Conservation (phyloP, 2,113 vertebrate species). For the Heliornis fulica region DNA sequence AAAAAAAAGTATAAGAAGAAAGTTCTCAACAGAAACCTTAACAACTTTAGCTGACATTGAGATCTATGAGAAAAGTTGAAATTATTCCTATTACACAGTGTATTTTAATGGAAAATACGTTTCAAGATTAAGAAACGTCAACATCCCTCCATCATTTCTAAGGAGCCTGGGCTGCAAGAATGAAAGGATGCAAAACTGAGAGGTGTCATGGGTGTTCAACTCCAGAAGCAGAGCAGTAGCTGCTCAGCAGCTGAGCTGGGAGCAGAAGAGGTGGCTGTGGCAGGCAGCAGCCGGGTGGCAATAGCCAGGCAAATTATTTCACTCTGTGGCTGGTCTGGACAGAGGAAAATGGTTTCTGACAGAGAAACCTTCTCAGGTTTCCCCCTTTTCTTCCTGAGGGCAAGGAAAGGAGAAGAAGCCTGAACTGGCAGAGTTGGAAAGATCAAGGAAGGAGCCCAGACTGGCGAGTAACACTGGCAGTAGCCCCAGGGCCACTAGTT, state of each 20-base stretch:
- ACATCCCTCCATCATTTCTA: neutral
- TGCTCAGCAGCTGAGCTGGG: neutral
- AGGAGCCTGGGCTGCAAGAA: neutral
- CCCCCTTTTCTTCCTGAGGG: neutral
- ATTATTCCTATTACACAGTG: neutral
- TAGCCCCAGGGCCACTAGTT: neutral
- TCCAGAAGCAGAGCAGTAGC: neutral
- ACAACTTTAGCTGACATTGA: neutral
- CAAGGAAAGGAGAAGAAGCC: neutral
- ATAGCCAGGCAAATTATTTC: neutral
- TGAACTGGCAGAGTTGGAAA: fast-evolving
- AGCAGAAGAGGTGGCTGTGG: neutral
- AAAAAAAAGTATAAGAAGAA: neutral
- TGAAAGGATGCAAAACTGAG: neutral
- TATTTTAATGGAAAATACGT: neutral
- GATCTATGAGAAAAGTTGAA: neutral
- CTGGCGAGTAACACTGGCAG: neutral
- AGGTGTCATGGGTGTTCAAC: neutral
- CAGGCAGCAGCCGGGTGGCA: neutral
- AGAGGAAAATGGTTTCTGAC: neutral
- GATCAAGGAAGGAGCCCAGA: neutral
- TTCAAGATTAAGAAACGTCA: neutral
- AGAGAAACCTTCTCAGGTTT: neutral
- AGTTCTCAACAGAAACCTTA: neutral
- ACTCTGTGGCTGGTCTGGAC: neutral